Conservation (phyloP, 2,797 vertebrate species). For the Cyclura pinguis region DNA sequence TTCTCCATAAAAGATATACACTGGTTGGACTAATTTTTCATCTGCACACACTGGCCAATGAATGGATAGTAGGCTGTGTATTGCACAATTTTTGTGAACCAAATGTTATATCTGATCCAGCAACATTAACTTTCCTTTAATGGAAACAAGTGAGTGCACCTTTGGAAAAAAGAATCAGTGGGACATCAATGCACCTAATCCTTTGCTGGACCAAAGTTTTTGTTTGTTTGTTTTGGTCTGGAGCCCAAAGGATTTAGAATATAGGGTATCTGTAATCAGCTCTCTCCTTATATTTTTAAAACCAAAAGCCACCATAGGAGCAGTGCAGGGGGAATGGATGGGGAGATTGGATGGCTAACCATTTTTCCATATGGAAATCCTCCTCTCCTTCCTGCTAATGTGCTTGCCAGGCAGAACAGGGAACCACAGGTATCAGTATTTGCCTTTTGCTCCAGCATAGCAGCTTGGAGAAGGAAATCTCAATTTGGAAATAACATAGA, state of each 20-base stretch:
- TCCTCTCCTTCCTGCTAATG: too few species aligned
- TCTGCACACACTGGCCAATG: not conserved
- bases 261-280: not conserved
- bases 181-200: not conserved
- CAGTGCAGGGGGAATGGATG: not conserved
- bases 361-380: too few species aligned
- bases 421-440: not conserved
- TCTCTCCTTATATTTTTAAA: too few species aligned
- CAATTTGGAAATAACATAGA: not conserved
- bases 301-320: not conserved
- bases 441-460: not conserved
- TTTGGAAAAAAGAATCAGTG: not conserved
- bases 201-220: not conserved
- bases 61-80: not conserved
- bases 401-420: not conserved
- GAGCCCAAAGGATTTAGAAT: too few species aligned
- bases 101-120: not conserved
- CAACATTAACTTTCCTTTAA: not conserved
- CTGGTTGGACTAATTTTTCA: not conserved
- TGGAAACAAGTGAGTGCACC: not conserved
- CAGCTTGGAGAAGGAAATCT: not conserved
- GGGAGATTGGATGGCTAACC: not conserved
- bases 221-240: too few species aligned
- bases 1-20: not conserved
- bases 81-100: not conserved